phyloP scores from a whole-genome alignment of 2,888 invertebrate species.

The Amphiduros pacificus region DNA sequence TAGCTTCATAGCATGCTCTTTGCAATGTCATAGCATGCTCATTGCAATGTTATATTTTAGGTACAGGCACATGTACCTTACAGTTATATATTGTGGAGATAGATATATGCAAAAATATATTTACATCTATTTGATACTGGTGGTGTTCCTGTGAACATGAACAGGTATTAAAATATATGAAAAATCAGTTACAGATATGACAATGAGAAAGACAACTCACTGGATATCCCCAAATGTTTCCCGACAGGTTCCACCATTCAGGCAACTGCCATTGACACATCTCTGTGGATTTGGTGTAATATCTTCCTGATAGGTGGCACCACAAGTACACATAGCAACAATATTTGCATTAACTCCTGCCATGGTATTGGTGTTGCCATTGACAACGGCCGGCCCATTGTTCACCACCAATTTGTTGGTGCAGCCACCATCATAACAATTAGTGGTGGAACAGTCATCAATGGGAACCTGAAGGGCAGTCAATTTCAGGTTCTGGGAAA shows the following conservation, averaged over 20 bases:
- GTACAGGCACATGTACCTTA: no score
- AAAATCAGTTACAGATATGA: no score
- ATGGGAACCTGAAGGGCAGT: conserved; percentile 95
- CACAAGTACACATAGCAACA: conserved; percentile 7
- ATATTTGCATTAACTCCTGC: conserved; percentile 86
- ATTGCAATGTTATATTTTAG: no score
- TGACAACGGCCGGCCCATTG: conserved; percentile 71
- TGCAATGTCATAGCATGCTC: no score
- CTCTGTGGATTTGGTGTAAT: background rate
- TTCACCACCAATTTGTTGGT: conserved; percentile 78
- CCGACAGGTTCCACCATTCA: conserved; percentile 13
- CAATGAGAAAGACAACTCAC: background rate
- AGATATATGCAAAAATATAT: no score
- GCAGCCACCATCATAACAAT: conserved; percentile 69
- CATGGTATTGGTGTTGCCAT: conserved; percentile 93
- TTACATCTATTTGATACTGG: no score
- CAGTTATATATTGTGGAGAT: no score
- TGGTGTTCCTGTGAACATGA: no score
- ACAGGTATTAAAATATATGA: no score
- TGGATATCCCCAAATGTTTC: conserved; percentile 5
- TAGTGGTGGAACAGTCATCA: conserved; percentile 62
- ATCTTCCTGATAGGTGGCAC: background rate
- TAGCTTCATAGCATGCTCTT: no score
- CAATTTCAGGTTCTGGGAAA: no score
- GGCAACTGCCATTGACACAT: conserved; percentile 1